Evolutionary conservation across 2,113 vertebrate species (phyloP), one percentile per base, ranked within the genome.

Genomic region (Tupaia chinensis): DNA sequence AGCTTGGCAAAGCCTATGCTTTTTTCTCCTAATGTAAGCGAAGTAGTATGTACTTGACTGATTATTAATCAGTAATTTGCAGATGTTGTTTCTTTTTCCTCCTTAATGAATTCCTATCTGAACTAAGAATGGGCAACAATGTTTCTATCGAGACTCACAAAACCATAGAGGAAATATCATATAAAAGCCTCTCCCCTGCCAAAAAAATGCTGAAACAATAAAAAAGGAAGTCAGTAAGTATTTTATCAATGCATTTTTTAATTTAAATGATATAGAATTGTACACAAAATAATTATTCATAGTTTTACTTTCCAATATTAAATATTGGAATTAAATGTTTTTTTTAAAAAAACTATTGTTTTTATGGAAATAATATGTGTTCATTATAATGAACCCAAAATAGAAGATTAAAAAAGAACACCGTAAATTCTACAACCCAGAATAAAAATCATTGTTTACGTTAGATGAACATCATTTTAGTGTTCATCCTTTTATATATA

Each of bases 1-100:
- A 96, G 27, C 14, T 97, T 97, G 97, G 95, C 73, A 97, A 84
- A 83, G 80, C 27, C 22, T n/a, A 81, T 27, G 17, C 93, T 92
- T 94, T 44, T 93, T 44, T 88, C 32, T 93, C 3, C 73, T 93
- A 82, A 79, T 80, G 32, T 90, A 56, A 95, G 87, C 60, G 95
- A 74, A 96, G 87, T 68, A 9, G 6, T 65, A 23, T 96, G 81
- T 84, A 84, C 2, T 82, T 25, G 34, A 70, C 69, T 63, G 78
- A 96, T 58, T 90, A 66, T 85, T 74, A 93, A 86, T 44, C 53
- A 86, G 60, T 65, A 95, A 85, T 80, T 89, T 0, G 56, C 54
- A 83, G 77, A 34, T 91, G 78, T 0, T 25, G 7, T 0, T 85
- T 96, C 93, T 96, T 96, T 77, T 86, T 9, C 12, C 70, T 94